Percentiles rank a stretch among this genome's conserved stretches.
Evolutionary conservation across 2,797 vertebrate species (phyloP).

Genomic region (Hippopotamyrus pictus): DNA sequence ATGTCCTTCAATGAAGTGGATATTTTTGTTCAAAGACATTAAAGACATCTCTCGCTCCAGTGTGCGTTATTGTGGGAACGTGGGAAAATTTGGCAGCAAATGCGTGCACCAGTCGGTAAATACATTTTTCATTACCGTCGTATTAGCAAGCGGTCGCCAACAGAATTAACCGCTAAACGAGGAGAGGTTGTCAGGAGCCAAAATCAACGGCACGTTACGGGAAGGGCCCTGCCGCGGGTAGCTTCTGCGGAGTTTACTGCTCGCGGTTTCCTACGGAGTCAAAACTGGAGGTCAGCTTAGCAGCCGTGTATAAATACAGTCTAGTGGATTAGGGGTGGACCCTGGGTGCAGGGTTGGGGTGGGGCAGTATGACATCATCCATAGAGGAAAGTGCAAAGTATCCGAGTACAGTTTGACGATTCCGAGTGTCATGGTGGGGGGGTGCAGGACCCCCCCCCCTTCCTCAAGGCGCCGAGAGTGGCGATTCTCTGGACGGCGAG

Average conservation of each 20-base stretch:
- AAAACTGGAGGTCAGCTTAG: constrained; percentile 23
- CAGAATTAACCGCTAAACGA: background rate
- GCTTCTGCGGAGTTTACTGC: background rate
- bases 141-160: background rate
- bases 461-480: constrained; percentile 88
- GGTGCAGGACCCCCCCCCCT: constrained; percentile 21
- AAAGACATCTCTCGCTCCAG: background rate
- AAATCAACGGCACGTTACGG: background rate
- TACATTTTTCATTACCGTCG: background rate
- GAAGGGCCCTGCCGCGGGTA: background rate
- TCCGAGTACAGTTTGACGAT: background rate
- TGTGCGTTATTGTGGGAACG: rapidly evolving
- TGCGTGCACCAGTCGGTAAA: background rate
- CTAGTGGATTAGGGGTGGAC: background rate
- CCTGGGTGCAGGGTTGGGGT: background rate
- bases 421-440: constrained; percentile 18
- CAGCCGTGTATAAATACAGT: constrained; percentile 17
- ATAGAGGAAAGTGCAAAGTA: constrained; percentile 20
- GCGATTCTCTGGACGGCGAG: constrained; percentile 87
- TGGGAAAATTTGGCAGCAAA: background rate
- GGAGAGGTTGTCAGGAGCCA: background rate
- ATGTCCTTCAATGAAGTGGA: background rate
- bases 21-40: background rate
- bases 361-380: background rate
- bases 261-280: background rate